phyloP scores from a whole-genome alignment of 2,797 vertebrate species.

The Onychomys torridus region DNA sequence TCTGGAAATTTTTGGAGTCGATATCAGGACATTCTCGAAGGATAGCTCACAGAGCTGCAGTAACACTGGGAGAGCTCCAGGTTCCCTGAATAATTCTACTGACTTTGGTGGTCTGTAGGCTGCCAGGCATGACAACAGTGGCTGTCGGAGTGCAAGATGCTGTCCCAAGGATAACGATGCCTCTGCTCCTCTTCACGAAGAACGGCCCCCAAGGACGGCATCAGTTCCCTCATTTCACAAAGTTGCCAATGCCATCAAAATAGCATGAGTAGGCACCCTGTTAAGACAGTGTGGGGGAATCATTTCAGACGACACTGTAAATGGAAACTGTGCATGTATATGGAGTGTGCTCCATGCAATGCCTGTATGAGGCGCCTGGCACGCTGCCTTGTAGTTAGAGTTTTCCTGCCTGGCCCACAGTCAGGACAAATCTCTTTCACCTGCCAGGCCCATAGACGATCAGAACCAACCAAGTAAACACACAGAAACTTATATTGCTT shows the following conservation, averaged over 20 bases:
- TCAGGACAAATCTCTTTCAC: too few relatives aligned
- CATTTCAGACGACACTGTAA: not conserved
- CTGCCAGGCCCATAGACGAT: too few relatives aligned
- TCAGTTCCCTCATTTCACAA: not conserved
- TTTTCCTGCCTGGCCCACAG: too few relatives aligned
- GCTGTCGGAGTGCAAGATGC: not conserved
- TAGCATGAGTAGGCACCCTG: not conserved
- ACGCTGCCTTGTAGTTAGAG: too few relatives aligned
- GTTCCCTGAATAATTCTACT: not conserved
- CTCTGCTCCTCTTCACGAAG: not conserved
- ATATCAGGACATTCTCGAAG: too few relatives aligned
- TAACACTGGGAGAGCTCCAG: not conserved
- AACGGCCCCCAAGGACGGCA: not conserved
- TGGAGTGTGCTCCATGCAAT: not conserved
- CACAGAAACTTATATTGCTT: too few relatives aligned
- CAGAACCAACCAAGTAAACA: too few relatives aligned
- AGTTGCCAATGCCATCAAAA: not conserved
- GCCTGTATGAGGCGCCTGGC: not conserved
- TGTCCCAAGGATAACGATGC: not conserved
- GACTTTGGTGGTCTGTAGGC: not conserved
- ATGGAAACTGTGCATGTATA: not conserved
- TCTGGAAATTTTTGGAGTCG: not conserved
- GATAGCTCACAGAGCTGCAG: not conserved
- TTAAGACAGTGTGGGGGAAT: not conserved
- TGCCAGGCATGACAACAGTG: not conserved